Conservation (phyloP, 92 coral and sea anemone species). For the Phenganax stokvisi region DNA sequence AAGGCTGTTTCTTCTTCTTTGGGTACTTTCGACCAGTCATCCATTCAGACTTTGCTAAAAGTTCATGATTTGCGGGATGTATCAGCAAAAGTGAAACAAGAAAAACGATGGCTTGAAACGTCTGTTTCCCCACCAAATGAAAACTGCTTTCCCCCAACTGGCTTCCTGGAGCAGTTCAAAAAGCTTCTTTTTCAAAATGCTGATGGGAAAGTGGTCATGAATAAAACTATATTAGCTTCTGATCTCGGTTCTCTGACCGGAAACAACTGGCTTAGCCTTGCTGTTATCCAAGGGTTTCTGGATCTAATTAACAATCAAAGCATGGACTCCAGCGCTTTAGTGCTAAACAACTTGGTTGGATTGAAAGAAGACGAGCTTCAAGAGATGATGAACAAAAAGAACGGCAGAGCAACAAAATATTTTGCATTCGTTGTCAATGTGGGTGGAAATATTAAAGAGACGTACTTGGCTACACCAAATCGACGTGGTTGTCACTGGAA, state of each 20-base stretch:
- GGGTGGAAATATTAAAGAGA: too few relatives aligned
- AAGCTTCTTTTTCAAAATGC: constrained; percentile 30
- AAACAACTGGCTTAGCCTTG: constrained; percentile 44
- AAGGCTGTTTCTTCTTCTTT: constrained; percentile 39
- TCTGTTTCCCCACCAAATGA: constrained; percentile 26
- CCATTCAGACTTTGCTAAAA: constrained; percentile 29
- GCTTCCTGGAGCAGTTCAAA: not conserved
- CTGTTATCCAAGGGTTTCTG: constrained; percentile 40
- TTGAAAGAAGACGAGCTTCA: not conserved
- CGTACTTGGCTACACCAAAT: too few relatives aligned
- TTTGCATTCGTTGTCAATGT: too few relatives aligned
- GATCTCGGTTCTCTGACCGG: constrained; percentile 42
- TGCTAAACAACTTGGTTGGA: constrained; percentile 34
- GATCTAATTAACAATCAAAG: constrained; percentile 35
- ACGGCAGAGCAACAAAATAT: too few relatives aligned
- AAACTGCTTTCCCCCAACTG: constrained; percentile 17
- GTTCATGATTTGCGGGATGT: constrained; percentile 41
- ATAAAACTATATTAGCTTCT: constrained; percentile 31
- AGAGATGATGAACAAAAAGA: too few relatives aligned
- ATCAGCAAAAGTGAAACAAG: constrained; percentile 17
- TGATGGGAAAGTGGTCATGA: constrained; percentile 30
- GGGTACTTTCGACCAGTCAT: constrained; percentile 37
- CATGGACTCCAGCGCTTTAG: constrained; percentile 24
- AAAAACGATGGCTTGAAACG: constrained; percentile 38
- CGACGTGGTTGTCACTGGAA: too few relatives aligned